phyloP scores from a whole-genome alignment of 2,888 invertebrate genomes.

The Barypeithes pellucidus region DNA sequence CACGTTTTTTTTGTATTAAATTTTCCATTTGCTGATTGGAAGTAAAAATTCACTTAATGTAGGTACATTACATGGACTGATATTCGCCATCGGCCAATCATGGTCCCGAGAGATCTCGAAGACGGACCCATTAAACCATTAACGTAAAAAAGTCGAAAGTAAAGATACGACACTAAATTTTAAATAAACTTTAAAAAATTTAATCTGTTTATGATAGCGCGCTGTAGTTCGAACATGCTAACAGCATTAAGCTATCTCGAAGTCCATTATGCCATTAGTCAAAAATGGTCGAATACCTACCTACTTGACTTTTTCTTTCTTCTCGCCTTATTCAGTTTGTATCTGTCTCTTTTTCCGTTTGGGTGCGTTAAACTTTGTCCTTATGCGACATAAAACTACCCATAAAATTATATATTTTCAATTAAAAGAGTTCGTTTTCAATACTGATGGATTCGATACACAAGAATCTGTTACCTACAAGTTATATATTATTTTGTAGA shows the following conservation, averaged over 20 bases:
- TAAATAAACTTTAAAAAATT: slow-evolving; percentile 59
- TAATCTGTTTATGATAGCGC: slow-evolving; percentile 69
- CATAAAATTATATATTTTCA: neutral
- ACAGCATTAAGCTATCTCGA: slow-evolving; percentile 69
- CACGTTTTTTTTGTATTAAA: slow-evolving; percentile 53
- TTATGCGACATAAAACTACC: slow-evolving; percentile 10
- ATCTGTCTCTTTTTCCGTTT: slow-evolving; percentile 40
- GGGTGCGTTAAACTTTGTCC: slow-evolving; percentile 37
- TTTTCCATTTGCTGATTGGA: slow-evolving; percentile 54
- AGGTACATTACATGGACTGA: slow-evolving; percentile 42
- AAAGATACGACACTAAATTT: slow-evolving; percentile 55
- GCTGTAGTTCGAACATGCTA: slow-evolving; percentile 69
- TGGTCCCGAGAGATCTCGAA: slow-evolving; percentile 43
- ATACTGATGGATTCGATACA: too few relatives aligned
- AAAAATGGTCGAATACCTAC: slow-evolving; percentile 59
- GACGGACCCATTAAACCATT: slow-evolving; percentile 55
- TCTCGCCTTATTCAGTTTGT: slow-evolving; percentile 46
- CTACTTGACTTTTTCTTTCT: slow-evolving; percentile 53
- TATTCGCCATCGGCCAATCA: slow-evolving; percentile 51
- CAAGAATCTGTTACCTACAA: too few relatives aligned
- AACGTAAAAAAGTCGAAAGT: slow-evolving; percentile 54
- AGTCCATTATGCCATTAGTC: slow-evolving; percentile 66
- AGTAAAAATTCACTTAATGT: slow-evolving; percentile 54
- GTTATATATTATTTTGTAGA: too few relatives aligned
- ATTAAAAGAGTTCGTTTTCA: too few relatives aligned